These are phyloP conservation scores for Diglossa cyanea DNA, from an alignment of 2,797 vertebrate species.

Conservation along the genomic window DNA sequence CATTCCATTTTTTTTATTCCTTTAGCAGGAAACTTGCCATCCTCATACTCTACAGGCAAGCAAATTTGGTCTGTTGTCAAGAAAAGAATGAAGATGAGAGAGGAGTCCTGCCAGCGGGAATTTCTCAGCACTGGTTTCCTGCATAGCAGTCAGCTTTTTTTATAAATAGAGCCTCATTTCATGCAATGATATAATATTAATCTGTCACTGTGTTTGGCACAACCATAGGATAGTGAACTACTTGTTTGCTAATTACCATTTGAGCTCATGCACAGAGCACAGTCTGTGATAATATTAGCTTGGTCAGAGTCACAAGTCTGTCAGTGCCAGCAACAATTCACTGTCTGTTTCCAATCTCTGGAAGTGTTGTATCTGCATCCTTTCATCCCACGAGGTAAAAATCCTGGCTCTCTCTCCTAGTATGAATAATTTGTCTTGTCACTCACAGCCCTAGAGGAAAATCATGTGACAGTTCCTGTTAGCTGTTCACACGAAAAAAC, in stretches of 20 bases:
- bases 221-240: not conserved
- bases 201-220: slow-evolving; percentile 15
- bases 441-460: slow-evolving; percentile 5
- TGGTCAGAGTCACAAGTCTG: slow-evolving; percentile 19
- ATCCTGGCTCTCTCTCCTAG: not conserved
- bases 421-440: slow-evolving; percentile 27
- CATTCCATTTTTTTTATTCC: not conserved
- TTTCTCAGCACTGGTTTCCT: slow-evolving; percentile 19
- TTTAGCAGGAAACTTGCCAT: not conserved
- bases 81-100: slow-evolving; percentile 6
- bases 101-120: not conserved
- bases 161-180: slow-evolving; percentile 33
- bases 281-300: slow-evolving; percentile 13
- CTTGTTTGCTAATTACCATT: slow-evolving; percentile 16
- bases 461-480: not conserved
- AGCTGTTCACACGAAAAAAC: not conserved
- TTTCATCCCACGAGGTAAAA: not conserved
- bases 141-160: slow-evolving; percentile 8
- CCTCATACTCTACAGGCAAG: not conserved
- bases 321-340: not conserved
- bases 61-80: not conserved
- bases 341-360: not conserved
- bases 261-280: not conserved
- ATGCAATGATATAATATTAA: slow-evolving; percentile 6
- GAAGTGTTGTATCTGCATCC: not conserved